These are phyloP conservation scores for Drosophila tripunctata DNA, from an alignment of 2,888 invertebrate species.

Conservation along the genomic window DNA sequence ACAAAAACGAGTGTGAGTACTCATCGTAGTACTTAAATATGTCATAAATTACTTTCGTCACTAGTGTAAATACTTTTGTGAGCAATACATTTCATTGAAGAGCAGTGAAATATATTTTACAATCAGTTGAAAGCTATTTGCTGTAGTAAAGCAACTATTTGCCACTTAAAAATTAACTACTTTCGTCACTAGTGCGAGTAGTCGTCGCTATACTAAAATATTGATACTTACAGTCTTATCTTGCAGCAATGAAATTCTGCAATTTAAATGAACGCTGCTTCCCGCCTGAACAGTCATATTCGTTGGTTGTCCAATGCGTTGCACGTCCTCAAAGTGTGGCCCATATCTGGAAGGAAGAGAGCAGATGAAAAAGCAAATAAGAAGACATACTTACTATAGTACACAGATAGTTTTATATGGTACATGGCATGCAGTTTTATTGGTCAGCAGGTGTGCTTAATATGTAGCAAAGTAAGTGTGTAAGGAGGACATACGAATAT, in stretches of 20 bases:
- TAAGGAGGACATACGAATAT: no score
- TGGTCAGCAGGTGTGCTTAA: conserved; percentile 43
- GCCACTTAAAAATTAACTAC: not conserved
- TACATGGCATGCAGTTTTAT: conserved; percentile 38
- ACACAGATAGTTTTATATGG: not conserved
- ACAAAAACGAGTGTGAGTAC: no score
- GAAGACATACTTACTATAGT: conserved; percentile 3
- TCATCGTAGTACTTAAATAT: no score
- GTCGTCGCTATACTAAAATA: conserved; percentile 3
- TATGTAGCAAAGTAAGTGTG: conserved; percentile 5
- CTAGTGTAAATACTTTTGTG: not conserved
- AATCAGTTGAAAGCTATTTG: not conserved
- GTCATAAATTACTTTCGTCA: not conserved
- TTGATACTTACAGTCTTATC: conserved; percentile 89
- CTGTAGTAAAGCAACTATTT: no score
- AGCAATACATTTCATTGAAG: no score
- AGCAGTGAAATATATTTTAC: no score
- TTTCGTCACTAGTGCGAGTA: conserved; percentile 2
- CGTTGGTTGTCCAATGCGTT: conserved; percentile 86
- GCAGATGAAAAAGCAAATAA: conserved; percentile 10
- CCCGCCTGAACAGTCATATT: conserved; percentile 91
- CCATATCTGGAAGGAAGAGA: conserved; percentile 86
- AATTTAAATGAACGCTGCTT: conserved; percentile 89
- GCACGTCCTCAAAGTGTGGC: conserved; percentile 88
- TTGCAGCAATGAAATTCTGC: conserved; percentile 89